Percentiles rank a stretch among this genome's conserved stretches.
These are phyloP conservation scores for Zygogramma bicolorata DNA, from an alignment of 2,888 invertebrate species.

Conservation along the genomic window DNA sequence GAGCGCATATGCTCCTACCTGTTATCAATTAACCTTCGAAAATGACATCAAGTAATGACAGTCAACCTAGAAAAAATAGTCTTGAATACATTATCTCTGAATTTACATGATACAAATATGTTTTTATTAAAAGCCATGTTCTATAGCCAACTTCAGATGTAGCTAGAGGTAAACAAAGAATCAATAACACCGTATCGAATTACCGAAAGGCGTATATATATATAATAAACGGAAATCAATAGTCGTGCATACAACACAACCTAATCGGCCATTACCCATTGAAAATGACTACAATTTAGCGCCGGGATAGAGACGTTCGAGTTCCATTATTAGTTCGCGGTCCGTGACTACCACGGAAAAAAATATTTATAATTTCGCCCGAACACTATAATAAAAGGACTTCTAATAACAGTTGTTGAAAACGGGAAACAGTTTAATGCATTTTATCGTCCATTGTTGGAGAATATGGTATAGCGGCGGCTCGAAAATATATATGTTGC, in stretches of 20 bases:
- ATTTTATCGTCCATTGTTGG: slow-evolving; percentile 27
- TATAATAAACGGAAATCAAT: slow-evolving; percentile 18
- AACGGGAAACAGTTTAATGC: slow-evolving; percentile 29
- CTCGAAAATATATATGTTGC: not conserved
- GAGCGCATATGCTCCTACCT: too few species aligned
- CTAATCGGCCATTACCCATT: slow-evolving; percentile 23
- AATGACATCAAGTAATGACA: too few species aligned
- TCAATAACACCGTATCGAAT: not conserved
- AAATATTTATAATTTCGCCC: slow-evolving; percentile 36
- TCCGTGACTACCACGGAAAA: slow-evolving; percentile 34
- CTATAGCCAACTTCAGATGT: too few species aligned
- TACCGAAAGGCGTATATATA: not conserved
- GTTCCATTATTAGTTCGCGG: slow-evolving; percentile 26
- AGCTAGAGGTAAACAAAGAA: too few species aligned
- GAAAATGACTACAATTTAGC: slow-evolving; percentile 25
- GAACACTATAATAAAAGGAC: slow-evolving; percentile 27
- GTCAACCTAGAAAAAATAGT: too few species aligned
- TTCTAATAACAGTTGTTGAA: slow-evolving; percentile 37
- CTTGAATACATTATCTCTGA: too few species aligned
- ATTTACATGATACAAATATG: too few species aligned
- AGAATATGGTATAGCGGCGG: slow-evolving; percentile 11
- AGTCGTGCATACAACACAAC: slow-evolving; percentile 23
- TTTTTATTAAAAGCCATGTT: too few species aligned
- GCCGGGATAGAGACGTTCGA: slow-evolving; percentile 19
- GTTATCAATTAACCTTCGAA: too few species aligned